These are phyloP conservation scores for Hypocryptadius cinnamomeus DNA, from an alignment of 2,113 vertebrate genomes.

Conservation along the genomic window DNA sequence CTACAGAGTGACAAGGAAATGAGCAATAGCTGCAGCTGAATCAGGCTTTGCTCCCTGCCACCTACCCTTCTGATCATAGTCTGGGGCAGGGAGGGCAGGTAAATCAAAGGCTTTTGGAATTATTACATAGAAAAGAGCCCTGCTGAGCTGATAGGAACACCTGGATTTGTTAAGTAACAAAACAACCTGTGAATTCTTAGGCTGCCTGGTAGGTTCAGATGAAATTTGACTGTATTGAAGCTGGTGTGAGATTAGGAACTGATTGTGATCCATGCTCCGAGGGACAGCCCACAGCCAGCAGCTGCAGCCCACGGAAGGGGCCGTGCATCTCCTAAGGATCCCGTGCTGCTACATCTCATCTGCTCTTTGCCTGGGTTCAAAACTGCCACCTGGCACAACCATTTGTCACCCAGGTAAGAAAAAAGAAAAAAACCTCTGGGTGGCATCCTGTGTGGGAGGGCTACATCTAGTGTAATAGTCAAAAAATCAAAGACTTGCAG, in stretches of 20 bases:
- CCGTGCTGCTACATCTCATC: accelerated
- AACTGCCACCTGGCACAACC: not conserved
- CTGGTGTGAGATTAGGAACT: not conserved
- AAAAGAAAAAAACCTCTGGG: not conserved
- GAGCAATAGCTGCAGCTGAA: not conserved
- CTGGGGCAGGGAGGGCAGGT: not conserved
- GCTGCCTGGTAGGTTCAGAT: not conserved
- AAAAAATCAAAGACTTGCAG: not conserved
- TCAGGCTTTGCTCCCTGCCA: not conserved
- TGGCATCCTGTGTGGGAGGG: not conserved
- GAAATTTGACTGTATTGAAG: not conserved
- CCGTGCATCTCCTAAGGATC: not conserved
- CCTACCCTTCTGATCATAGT: not conserved
- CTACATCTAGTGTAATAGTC: not conserved
- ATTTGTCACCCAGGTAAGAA: not conserved
- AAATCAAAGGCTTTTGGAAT: not conserved
- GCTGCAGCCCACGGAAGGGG: not conserved
- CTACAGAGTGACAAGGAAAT: not conserved
- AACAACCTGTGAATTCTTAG: not conserved
- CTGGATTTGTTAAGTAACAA: not conserved
- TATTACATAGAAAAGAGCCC: not conserved
- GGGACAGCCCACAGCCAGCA: not conserved
- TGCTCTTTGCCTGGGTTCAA: not conserved
- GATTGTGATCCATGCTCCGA: not conserved
- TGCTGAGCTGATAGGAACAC: not conserved